Conservation (phyloP, 2,797 vertebrate genomes). For the Spatula clypeata region DNA sequence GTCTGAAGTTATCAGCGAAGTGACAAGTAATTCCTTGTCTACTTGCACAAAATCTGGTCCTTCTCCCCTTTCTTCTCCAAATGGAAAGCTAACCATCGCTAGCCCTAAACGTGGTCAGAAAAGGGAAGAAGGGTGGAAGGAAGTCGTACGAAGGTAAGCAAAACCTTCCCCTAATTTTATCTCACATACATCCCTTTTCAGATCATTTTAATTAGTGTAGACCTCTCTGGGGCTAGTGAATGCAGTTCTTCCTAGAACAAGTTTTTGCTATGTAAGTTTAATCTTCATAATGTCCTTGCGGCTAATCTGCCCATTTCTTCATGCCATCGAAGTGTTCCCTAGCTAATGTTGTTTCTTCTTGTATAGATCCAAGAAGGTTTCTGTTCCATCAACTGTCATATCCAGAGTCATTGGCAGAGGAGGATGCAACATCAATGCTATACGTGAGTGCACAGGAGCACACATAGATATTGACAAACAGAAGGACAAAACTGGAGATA, state of each 20-base stretch:
- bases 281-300: not conserved
- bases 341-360: not conserved
- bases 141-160: constrained; percentile 87
- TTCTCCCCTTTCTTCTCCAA: constrained; percentile 88
- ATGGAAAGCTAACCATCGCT: constrained; percentile 87
- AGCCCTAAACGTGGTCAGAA: constrained; percentile 89
- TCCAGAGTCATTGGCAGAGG: constrained; percentile 89
- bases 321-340: not conserved
- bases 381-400: constrained; percentile 88
- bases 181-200: not conserved
- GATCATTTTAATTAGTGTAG: not conserved
- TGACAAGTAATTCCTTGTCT: constrained; percentile 84
- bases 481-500: constrained; percentile 89
- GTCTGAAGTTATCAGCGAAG: constrained; percentile 84
- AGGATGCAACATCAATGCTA: constrained; percentile 89
- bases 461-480: constrained; percentile 90
- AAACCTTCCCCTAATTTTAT: not conserved
- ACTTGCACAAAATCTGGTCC: constrained; percentile 85
- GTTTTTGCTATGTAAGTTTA: rapidly evolving
- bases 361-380: constrained; percentile 88
- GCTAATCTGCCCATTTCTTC: not conserved
- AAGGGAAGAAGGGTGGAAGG: constrained; percentile 90
- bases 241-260: not conserved
- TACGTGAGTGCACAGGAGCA: constrained; percentile 87
- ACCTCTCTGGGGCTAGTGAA: not conserved